Evolutionary conservation across 1,140 invertebrate genomes (phyloP).

Genomic region (Hyles euphorbiae): DNA sequence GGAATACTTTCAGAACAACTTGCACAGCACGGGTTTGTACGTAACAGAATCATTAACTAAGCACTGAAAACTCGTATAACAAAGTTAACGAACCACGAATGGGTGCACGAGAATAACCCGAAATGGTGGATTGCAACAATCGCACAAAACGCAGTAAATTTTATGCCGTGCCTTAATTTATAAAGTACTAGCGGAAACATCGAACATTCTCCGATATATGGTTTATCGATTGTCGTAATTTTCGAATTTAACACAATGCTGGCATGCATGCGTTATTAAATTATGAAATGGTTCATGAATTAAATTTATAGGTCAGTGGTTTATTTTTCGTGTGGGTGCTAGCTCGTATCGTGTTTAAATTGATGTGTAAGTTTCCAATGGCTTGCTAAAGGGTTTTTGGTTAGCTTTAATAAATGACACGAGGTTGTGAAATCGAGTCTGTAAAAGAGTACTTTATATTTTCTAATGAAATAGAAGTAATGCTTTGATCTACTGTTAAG

Average conservation of each 20-base stretch:
- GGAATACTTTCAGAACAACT: too few species aligned
- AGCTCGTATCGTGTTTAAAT: too few species aligned
- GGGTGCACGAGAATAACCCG: conserved; percentile 59
- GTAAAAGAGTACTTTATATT: too few species aligned
- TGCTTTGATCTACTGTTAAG: too few species aligned
- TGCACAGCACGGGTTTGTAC: neutral
- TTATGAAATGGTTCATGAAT: too few species aligned
- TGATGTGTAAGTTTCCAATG: too few species aligned
- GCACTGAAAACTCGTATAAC: conserved; percentile 61
- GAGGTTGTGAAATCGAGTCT: too few species aligned
- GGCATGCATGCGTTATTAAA: neutral
- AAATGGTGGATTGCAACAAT: conserved; percentile 69
- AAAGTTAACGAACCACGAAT: conserved; percentile 72
- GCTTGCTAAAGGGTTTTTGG: too few species aligned
- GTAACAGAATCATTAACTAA: conserved; percentile 56
- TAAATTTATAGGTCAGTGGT: too few species aligned
- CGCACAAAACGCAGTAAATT: conserved; percentile 66
- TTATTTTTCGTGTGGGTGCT: too few species aligned
- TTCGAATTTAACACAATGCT: neutral
- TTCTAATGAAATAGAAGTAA: too few species aligned
- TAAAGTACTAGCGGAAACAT: neutral
- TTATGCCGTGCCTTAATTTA: conserved; percentile 8
- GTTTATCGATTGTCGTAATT: neutral
- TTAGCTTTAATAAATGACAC: too few species aligned
- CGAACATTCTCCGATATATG: neutral